Evolutionary conservation across 2,113 vertebrate species (phyloP), one percentile per base, ranked within the genome.

Genomic region (Bucco capensis): DNA sequence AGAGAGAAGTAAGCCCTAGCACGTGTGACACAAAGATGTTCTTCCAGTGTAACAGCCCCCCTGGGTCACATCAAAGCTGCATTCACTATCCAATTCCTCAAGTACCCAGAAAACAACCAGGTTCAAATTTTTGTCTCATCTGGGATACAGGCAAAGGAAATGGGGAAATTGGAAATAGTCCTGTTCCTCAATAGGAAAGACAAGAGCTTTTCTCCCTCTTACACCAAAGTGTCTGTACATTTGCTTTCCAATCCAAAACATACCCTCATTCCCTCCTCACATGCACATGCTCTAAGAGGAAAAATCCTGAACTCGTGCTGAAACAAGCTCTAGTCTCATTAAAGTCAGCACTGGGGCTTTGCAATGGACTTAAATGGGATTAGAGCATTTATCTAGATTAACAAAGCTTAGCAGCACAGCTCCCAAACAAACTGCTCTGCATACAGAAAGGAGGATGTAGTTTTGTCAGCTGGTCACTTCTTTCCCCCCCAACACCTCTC

Each of bases 311-410:
- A 73, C 18, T 58, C 40, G 50, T 8, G 27, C 30, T 35, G 61
- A 65, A 46, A 83, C 69, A 90, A 86, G 46, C 28, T 64, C 13
- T 22, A 69, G 18, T 35, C 83, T 88, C 79, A 67, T 66, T 86
- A 44, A 88, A 91, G 83, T 57, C 93, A 86, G 47, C 57, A 38
- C 1, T 83, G 66, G 57, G 78, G 83, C 92, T 93, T 81, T 90
- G 65, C 73, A 71, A 75, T 49, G 58, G 88, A 74, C 5, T 95
- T 46, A 69, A 61, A 64, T 31, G 22, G 54, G 86, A 94, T 88
- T 81, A 96, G 54, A 78, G 57, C 77, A 64, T 93, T 93, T 88
- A 78, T 57, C 86, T 84, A 86, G 65, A 90, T 90, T 72, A 93
- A 78, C 49, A 61, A 42, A 6, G 22, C 51, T 57, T 62, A 58